phyloP scores from a whole-genome alignment of 2,888 invertebrate species.

The Halictus ligatus region DNA sequence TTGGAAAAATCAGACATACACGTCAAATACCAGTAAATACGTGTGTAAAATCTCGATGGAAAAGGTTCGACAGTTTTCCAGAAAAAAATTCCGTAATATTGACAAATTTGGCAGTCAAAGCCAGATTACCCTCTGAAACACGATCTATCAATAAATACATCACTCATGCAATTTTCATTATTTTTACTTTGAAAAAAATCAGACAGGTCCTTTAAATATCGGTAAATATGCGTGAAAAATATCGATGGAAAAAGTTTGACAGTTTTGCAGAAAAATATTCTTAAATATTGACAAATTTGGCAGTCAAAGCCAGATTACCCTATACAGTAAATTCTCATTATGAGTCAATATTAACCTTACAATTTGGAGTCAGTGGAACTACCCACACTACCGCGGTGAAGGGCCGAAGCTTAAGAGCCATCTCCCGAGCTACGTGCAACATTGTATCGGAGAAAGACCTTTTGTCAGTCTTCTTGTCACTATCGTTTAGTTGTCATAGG shows the following conservation, averaged over 20 bases:
- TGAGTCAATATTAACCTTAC: too few species aligned
- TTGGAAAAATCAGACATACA: not conserved
- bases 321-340: too few species aligned
- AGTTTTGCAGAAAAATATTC: not conserved
- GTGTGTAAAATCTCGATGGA: not conserved
- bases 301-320: not conserved
- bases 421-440: too few species aligned
- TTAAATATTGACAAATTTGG: not conserved
- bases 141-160: too few species aligned
- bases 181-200: not conserved
- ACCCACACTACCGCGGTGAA: too few species aligned
- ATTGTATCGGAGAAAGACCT: too few species aligned
- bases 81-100: not conserved
- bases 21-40: not conserved
- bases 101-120: too few species aligned
- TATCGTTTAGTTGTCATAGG: too few species aligned
- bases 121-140: too few species aligned
- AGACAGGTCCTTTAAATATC: rapidly evolving
- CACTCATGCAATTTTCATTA: not conserved
- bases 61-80: not conserved
- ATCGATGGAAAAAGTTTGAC: not conserved
- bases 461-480: too few species aligned
- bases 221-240: not conserved
- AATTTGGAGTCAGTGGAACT: too few species aligned
- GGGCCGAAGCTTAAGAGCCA: too few species aligned